These are phyloP conservation scores for Macrotis lagotis DNA, from an alignment of 2,113 vertebrate species.

Conservation along the genomic window DNA sequence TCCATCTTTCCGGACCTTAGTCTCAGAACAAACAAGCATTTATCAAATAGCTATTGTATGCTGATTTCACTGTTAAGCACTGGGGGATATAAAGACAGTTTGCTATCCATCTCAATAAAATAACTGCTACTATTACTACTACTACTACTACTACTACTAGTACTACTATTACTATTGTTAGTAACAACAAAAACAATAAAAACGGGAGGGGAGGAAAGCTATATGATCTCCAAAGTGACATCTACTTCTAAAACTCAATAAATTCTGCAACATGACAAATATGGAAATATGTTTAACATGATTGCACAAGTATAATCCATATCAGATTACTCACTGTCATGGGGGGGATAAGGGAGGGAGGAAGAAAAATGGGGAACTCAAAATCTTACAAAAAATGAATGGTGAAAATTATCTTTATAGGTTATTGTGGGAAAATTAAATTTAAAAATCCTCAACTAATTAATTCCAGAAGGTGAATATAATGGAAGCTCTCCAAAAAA, in stretches of 20 bases:
- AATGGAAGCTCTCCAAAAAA: background rate
- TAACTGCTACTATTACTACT: background rate
- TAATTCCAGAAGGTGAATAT: background rate
- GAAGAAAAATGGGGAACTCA: too few relatives aligned
- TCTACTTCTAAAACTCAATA: background rate
- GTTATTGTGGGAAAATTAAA: too few relatives aligned
- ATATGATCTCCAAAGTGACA: background rate
- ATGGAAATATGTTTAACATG: too few relatives aligned
- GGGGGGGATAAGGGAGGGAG: too few relatives aligned
- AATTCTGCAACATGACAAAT: too few relatives aligned
- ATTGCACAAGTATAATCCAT: too few relatives aligned
- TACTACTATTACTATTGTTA: background rate
- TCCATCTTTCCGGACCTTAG: background rate
- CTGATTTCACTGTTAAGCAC: too few relatives aligned
- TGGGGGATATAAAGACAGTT: background rate
- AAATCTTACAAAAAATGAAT: too few relatives aligned
- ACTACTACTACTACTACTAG: background rate
- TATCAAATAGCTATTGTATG: background rate
- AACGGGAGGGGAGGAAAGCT: background rate
- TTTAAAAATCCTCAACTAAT: too few relatives aligned
- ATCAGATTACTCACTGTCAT: too few relatives aligned
- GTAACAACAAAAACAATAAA: background rate
- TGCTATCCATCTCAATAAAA: background rate
- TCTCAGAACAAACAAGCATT: background rate
- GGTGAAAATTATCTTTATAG: too few relatives aligned